These are phyloP conservation scores for Anarhynchus alexandrinus DNA, from an alignment of 2,113 vertebrate species.

Conservation along the genomic window DNA sequence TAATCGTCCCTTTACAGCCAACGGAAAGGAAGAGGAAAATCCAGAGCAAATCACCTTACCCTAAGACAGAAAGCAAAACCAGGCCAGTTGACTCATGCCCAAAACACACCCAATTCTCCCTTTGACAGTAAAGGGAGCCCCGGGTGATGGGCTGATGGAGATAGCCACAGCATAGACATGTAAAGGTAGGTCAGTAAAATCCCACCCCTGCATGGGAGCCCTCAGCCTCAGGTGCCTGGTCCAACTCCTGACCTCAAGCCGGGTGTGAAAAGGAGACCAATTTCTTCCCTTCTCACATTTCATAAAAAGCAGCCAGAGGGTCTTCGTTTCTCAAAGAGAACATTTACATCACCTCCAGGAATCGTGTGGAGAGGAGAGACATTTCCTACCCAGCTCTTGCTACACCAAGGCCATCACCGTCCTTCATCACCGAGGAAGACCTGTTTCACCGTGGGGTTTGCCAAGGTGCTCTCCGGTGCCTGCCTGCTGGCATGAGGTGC, in stretches of 20 bases:
- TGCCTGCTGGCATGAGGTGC: not conserved
- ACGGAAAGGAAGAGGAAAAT: not conserved
- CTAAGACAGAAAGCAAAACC: not conserved
- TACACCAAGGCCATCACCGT: not conserved
- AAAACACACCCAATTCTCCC: not conserved
- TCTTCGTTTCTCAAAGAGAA: not conserved
- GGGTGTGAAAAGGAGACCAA: not conserved
- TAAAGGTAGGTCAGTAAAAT: not conserved
- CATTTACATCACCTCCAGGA: not conserved
- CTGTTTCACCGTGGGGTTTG: not conserved
- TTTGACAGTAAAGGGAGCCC: not conserved
- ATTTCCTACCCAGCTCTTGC: not conserved
- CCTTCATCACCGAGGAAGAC: not conserved
- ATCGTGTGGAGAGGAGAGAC: fast-evolving
- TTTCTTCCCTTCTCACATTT: not conserved
- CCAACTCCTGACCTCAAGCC: not conserved
- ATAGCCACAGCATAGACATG: not conserved
- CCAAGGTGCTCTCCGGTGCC: not conserved
- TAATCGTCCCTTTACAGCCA: not conserved
- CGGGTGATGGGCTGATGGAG: not conserved
- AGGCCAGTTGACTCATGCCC: not conserved
- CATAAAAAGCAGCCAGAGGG: not conserved
- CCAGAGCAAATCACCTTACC: not conserved
- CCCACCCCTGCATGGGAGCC: not conserved
- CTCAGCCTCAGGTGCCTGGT: not conserved